Conservation (phyloP, 2,113 vertebrate species). For the Grammomys dolichurus region DNA sequence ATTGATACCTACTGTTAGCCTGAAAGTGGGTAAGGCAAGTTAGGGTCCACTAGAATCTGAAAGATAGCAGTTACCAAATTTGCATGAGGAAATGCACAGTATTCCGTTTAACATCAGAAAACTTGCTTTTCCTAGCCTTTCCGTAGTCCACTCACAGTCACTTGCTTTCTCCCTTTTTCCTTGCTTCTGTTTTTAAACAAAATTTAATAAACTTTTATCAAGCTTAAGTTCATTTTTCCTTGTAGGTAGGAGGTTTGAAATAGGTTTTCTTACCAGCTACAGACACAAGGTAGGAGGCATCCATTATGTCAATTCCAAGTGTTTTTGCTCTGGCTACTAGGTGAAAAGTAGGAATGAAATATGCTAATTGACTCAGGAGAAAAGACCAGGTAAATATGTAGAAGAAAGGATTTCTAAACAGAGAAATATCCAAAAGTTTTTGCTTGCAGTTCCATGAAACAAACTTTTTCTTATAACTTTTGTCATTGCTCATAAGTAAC, state of each 20-base stretch:
- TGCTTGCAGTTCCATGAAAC: slow-evolving; percentile 29
- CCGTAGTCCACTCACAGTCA: background rate
- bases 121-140: background rate
- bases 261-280: slow-evolving; percentile 90
- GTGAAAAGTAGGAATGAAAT: slow-evolving; percentile 95
- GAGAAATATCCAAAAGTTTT: slow-evolving; percentile 89
- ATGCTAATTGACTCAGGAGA: slow-evolving; percentile 95
- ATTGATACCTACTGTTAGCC: background rate
- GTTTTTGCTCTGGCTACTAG: slow-evolving; percentile 93
- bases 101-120: background rate
- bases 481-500: slow-evolving; percentile 70
- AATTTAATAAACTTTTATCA: background rate
- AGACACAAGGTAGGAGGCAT: slow-evolving; percentile 94
- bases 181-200: slow-evolving; percentile 1
- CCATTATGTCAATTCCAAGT: slow-evolving; percentile 92
- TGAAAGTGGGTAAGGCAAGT: background rate
- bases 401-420: slow-evolving; percentile 94
- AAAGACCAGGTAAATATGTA: slow-evolving; percentile 95
- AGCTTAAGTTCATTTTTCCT: slow-evolving; percentile 50
- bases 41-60: too few relatives aligned
- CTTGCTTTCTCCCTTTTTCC: background rate
- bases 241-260: slow-evolving; percentile 9
- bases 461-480: background rate
- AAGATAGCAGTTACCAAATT: background rate
- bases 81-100: background rate